phyloP scores from a whole-genome alignment of 2,888 invertebrate genomes.

The Acheta domesticus region DNA sequence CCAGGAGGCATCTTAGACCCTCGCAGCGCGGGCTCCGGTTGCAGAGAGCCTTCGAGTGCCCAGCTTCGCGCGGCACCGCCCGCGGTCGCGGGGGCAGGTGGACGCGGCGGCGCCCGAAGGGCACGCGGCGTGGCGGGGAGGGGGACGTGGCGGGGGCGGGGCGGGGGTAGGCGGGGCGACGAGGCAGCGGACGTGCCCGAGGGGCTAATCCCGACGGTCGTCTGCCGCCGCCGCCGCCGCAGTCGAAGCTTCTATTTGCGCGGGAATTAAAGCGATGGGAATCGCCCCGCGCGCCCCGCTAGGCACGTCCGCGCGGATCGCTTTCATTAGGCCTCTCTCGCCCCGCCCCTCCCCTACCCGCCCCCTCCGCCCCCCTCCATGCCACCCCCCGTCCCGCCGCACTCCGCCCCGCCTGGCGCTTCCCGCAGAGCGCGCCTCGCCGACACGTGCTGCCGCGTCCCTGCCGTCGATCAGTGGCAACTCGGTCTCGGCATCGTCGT shows the following conservation, averaged over 20 bases:
- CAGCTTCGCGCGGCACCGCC: neutral
- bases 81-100: no score
- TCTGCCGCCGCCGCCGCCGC: neutral
- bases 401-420: no score
- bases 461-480: no score
- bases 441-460: no score
- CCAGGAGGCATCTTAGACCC: no score
- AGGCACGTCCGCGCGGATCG: constrained; percentile 9
- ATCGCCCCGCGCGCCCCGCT: neutral
- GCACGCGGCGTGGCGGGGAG: neutral
- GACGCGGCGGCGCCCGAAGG: neutral
- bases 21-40: no score
- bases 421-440: no score
- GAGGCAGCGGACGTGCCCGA: neutral
- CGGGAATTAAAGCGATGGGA: constrained; percentile 7
- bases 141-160: neutral
- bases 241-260: constrained; percentile 18
- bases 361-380: neutral
- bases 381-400: neutral
- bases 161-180: neutral
- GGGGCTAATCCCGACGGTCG: neutral
- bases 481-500: no score
- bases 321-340: neutral
- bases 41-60: neutral
- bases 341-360: neutral